These are phyloP conservation scores for Gallinago stenura DNA, from an alignment of 2,797 vertebrate genomes.

Conservation along the genomic window DNA sequence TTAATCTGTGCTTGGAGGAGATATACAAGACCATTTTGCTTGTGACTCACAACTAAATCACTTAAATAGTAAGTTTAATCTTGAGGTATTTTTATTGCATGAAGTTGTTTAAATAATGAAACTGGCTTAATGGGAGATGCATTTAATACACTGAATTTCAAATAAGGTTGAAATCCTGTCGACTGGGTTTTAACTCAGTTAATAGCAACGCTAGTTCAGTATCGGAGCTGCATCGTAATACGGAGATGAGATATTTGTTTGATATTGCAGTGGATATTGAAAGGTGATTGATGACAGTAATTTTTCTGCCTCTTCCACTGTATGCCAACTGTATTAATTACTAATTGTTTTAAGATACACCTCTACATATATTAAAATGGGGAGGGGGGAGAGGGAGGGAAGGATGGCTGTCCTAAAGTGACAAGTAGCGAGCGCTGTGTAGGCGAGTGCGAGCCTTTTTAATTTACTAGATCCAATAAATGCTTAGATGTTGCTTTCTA, in stretches of 20 bases:
- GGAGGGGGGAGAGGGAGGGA: fast-evolving
- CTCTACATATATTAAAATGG: background rate
- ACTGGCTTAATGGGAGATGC: constrained; percentile 25
- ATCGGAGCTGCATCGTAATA: background rate
- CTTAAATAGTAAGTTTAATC: constrained; percentile 37
- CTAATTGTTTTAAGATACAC: constrained; percentile 22
- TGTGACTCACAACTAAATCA: constrained; percentile 43
- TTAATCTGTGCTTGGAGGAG: background rate
- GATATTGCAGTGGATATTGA: background rate
- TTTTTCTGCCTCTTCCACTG: background rate
- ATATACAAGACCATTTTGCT: background rate
- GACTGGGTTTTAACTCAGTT: constrained; percentile 26
- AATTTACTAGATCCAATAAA: background rate
- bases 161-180: constrained; percentile 28
- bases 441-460: background rate
- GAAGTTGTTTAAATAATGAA: constrained; percentile 55
- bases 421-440: background rate
- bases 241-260: background rate
- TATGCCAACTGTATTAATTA: background rate
- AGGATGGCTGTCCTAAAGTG: background rate
- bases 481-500: background rate
- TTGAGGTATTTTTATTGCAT: constrained; percentile 28
- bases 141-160: constrained; percentile 54
- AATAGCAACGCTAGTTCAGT: background rate
- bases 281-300: background rate